phyloP scores from a whole-genome alignment of 2,888 invertebrate species.

The Serripes groenlandicus region DNA sequence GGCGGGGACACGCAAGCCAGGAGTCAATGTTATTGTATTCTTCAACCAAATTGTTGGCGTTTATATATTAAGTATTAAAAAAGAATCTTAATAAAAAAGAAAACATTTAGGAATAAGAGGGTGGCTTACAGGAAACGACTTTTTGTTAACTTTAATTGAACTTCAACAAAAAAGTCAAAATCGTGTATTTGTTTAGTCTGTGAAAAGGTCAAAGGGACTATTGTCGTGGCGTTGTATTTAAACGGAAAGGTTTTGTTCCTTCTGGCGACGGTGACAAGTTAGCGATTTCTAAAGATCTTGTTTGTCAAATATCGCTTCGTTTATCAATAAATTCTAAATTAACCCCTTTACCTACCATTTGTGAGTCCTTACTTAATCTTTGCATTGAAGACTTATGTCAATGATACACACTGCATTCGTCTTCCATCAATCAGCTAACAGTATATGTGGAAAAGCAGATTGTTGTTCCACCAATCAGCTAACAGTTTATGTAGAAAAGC shows the following conservation, averaged over 20 bases:
- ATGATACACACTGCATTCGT: no score
- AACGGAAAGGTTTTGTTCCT: slow-evolving; percentile 10
- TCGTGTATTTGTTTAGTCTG: slow-evolving; percentile 47
- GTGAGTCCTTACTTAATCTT: no score
- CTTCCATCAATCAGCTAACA: no score
- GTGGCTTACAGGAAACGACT: slow-evolving; percentile 22
- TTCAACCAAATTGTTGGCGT: slow-evolving; percentile 11
- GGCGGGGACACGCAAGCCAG: slow-evolving; percentile 13
- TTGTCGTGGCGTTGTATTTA: background rate
- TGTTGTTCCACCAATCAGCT: no score
- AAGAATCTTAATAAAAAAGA: slow-evolving; percentile 4
- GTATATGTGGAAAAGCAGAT: no score
- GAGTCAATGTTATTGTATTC: slow-evolving; percentile 9
- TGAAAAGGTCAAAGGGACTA: slow-evolving; percentile 33
- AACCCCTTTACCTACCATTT: slow-evolving; percentile 1
- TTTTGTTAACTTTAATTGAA: slow-evolving; percentile 26
- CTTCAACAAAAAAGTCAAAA: slow-evolving; percentile 20
- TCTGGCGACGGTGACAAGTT: slow-evolving; percentile 21
- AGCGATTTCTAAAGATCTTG: slow-evolving; percentile 14
- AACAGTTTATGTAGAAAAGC: no score
- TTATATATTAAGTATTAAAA: slow-evolving; percentile 19
- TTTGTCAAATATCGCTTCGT: slow-evolving; percentile 1
- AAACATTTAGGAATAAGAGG: slow-evolving; percentile 24
- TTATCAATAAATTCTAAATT: background rate
- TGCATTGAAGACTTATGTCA: no score